These are phyloP conservation scores for Mythimna ferrago DNA, from an alignment of 2,888 invertebrate species.

Conservation along the genomic window DNA sequence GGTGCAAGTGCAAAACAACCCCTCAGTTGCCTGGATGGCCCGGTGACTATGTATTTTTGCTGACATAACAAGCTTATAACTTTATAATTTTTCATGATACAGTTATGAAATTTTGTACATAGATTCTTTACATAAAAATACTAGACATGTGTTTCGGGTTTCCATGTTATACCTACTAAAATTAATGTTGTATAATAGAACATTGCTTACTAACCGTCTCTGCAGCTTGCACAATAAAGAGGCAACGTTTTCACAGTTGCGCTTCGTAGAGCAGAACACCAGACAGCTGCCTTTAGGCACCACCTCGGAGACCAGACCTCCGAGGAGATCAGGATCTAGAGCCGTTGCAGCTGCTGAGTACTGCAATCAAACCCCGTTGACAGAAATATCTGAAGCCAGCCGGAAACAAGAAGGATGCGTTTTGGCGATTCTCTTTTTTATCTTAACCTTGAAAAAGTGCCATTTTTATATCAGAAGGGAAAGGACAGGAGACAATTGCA, in stretches of 20 bases:
- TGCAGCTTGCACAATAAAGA: conserved; percentile 93
- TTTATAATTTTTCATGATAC: no score
- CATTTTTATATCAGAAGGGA: not conserved
- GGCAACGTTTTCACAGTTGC: conserved; percentile 98
- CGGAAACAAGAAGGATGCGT: not conserved
- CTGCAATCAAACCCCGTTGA: conserved; percentile 77
- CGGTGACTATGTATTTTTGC: no score
- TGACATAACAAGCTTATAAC: no score
- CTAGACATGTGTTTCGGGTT: no score
- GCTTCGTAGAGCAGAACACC: conserved; percentile 98
- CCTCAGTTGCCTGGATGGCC: no score
- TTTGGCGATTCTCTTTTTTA: not conserved
- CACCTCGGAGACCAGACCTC: conserved; percentile 95
- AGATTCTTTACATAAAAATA: no score
- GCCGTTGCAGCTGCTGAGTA: conserved; percentile 91
- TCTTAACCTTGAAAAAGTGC: not conserved
- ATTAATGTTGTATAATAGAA: no score
- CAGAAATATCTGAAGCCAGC: not conserved
- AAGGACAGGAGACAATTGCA: not conserved
- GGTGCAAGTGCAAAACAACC: no score
- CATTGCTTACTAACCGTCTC: conserved; percentile 73
- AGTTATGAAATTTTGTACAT: no score
- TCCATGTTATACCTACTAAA: no score
- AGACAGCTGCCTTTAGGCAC: conserved; percentile 95
- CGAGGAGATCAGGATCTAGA: conserved; percentile 95